Percentiles rank a stretch among this genome's conserved stretches.
Conservation (phyloP, 2,888 invertebrate genomes). For the Rambutsinella grinnellia region DNA sequence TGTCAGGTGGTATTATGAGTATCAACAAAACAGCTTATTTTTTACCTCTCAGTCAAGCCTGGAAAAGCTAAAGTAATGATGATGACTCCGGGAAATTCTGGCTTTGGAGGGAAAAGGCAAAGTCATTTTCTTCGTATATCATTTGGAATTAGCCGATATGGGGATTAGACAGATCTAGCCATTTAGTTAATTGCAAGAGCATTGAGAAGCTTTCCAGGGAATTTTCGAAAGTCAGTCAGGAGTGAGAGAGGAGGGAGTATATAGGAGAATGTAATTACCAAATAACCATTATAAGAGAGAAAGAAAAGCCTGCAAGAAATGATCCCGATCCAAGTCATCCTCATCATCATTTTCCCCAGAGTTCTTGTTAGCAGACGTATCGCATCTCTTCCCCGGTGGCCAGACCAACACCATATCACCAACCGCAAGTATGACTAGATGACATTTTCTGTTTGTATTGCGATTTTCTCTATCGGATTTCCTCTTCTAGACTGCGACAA, state of each 20-base stretch:
- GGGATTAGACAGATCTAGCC: slow-evolving; percentile 64
- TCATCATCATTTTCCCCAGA: slow-evolving; percentile 41
- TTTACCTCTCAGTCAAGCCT: not conserved
- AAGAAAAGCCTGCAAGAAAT: slow-evolving; percentile 19
- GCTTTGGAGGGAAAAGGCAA: slow-evolving; percentile 5
- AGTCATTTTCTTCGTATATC: slow-evolving; percentile 57
- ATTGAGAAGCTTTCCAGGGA: slow-evolving; percentile 37
- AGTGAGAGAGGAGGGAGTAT: slow-evolving; percentile 1
- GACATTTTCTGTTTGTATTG: not conserved
- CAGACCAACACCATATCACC: not conserved
- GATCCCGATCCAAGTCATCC: slow-evolving; percentile 21
- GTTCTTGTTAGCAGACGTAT: slow-evolving; percentile 40
- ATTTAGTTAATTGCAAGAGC: slow-evolving; percentile 65
- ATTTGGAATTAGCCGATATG: slow-evolving; percentile 65
- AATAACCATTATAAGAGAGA: slow-evolving; percentile 49
- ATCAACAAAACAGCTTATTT: slow-evolving; percentile 19
- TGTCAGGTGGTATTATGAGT: slow-evolving; percentile 28
- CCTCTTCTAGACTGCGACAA: not conserved
- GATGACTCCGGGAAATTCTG: not conserved
- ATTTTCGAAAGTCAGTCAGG: slow-evolving; percentile 30
- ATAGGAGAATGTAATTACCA: slow-evolving; percentile 38
- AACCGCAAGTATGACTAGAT: not conserved
- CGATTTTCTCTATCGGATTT: not conserved
- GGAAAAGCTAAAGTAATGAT: slow-evolving; percentile 46
- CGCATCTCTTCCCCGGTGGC: slow-evolving; percentile 38